These are phyloP conservation scores for Beroe forskalii DNA, from an alignment of 37 sponge, comb jelly and placozoan species.

Conservation along the genomic window DNA sequence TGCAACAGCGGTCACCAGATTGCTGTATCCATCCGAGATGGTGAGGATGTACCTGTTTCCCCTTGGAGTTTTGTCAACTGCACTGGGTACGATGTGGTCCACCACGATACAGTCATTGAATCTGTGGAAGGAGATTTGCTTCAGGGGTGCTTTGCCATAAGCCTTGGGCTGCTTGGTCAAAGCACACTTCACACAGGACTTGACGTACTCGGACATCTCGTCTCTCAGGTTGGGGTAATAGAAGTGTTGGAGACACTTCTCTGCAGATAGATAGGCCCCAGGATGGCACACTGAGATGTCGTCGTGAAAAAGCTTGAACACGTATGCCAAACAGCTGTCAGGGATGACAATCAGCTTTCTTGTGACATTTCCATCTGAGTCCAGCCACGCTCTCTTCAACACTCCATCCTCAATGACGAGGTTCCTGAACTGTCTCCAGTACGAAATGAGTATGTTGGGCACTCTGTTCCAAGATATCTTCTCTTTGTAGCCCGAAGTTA, in stretches of 20 bases:
- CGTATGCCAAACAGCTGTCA: background rate
- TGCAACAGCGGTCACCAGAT: background rate
- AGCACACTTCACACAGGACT: background rate
- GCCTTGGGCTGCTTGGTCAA: background rate
- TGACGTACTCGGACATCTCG: background rate
- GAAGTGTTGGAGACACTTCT: background rate
- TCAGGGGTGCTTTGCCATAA: background rate
- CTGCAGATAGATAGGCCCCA: background rate
- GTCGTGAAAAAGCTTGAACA: background rate
- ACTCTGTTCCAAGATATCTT: background rate
- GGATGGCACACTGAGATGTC: background rate
- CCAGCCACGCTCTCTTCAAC: background rate
- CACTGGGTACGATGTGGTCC: background rate
- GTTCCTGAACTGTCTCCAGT: background rate
- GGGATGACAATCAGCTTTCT: background rate
- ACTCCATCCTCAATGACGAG: background rate
- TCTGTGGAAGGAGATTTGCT: background rate
- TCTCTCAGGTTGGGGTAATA: background rate
- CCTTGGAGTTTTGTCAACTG: background rate
- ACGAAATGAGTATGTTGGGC: background rate
- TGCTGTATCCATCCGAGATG: background rate
- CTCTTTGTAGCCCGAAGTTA: background rate
- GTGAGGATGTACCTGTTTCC: too few species aligned
- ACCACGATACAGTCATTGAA: background rate
- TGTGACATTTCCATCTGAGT: background rate